Evolutionary conservation across 2,888 invertebrate genomes (phyloP), one percentile per base, ranked within the genome.

Genomic region (Hydropsyche betteni): DNA sequence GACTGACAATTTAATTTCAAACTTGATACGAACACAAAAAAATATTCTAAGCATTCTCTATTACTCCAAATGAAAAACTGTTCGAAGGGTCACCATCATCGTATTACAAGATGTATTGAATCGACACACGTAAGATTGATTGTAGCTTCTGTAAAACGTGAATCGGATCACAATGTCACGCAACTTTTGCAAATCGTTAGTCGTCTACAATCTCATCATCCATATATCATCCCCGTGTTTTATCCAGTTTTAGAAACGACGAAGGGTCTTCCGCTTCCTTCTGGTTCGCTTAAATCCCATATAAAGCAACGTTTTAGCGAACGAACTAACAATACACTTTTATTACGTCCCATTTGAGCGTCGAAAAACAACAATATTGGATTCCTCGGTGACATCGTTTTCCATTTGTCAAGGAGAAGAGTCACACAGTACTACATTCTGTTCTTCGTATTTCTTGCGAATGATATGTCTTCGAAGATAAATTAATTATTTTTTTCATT

Each of bases 311-410:
- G 38, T 69, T 69, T 69, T 69, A 69, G 69, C 69, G 69, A 50
- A 50, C 33, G 34, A 51, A 53, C 70, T 53, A 53, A 70, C 70
- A 70, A 70, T 70, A 70, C 70, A 70, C 70, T 70, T 70, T 70
- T 70, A 70, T 70, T 70, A 70, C 70, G 70, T 70, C 70, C 70
- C 70, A 70, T 70, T 70, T 70, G 70, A 70, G 53, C 70, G 70
- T 70, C 70, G 70, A 70, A 70, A 70, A 70, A 70, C 70, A 70
- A 70, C 70, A 70, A 70, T 70, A 70, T 70, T 70, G 70, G 70
- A 70, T 70, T 70, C 70, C 70, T 70, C 70, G 70, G 70, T 70
- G 70, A 70, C 70, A 34, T 70, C 70, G 70, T 70, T 70, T 70
- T 70, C 70, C 70, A 70, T 70, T 70, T 70, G 70, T 70, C 70